Percentiles rank a stretch among this genome's conserved stretches.
Evolutionary conservation across 1,140 invertebrate genomes (phyloP).

Genomic region (Tribolium madens): DNA sequence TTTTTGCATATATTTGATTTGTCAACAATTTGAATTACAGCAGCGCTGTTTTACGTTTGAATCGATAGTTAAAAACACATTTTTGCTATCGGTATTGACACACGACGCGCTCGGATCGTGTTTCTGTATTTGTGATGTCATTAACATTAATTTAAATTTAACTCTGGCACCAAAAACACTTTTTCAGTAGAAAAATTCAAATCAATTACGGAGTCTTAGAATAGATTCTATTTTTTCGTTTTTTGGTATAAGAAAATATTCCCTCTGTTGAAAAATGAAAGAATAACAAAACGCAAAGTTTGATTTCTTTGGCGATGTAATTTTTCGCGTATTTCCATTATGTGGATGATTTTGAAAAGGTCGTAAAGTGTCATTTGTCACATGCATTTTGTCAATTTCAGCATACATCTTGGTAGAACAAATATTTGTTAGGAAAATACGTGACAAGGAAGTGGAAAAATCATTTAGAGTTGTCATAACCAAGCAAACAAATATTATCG

Average conservation of each 20-base stretch:
- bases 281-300: background rate
- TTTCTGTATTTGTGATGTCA: background rate
- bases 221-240: background rate
- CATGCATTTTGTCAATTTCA: slow-evolving; percentile 40
- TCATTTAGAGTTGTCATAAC: slow-evolving; percentile 51
- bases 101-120: background rate
- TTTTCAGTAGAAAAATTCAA: background rate
- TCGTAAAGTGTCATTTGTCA: slow-evolving; percentile 29
- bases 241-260: background rate
- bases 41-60: background rate
- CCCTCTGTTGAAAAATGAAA: background rate
- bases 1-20: slow-evolving; percentile 27
- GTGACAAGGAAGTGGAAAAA: slow-evolving; percentile 49
- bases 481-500: slow-evolving; percentile 49
- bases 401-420: slow-evolving; percentile 42
- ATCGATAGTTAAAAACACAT: slow-evolving; percentile 12
- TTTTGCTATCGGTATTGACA: slow-evolving; percentile 1
- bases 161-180: background rate
- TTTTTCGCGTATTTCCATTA: slow-evolving; percentile 3
- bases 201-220: too few relatives aligned
- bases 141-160: background rate
- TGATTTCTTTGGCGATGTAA: background rate
- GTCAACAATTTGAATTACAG: slow-evolving; percentile 10
- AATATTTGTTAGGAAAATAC: slow-evolving; percentile 48
- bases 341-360: slow-evolving; percentile 2